Evolutionary conservation across 1,140 invertebrate species (phyloP), one percentile per base, ranked within the genome.

Genomic region (Plectus sambesii): DNA sequence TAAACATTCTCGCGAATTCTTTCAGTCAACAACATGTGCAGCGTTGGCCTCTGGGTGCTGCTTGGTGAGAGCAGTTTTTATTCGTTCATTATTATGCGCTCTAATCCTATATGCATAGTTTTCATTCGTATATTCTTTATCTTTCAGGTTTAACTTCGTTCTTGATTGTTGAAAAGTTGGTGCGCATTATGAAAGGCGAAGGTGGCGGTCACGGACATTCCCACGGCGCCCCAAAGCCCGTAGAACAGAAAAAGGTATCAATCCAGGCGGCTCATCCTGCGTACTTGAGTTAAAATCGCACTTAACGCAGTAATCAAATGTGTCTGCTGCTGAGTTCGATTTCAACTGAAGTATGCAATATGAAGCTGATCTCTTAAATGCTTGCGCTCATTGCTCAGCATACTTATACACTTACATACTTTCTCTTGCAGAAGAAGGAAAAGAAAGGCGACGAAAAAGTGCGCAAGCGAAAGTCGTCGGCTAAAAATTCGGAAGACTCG

Each of bases 121-220:
- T n/a, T n/a, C n/a, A n/a, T n/a, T n/a, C n/a, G n/a, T n/a, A n/a
- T n/a, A n/a, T n/a, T n/a, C n/a, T n/a, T n/a, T n/a, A n/a, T n/a
- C n/a, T 5, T 42, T 20, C 36, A 54, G 89, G 89, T n/a, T 88
- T 96, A 46, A 79, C 90, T 27, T 79, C 80, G 26, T 96, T 96
- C 68, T 73, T 96, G 20, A 77, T 86, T 20, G 82, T 94, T 1
- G 89, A 96, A 70, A 98, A 98, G 72, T 75, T 81, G 60, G 86
- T 98, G 0, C 73, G 89, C 27, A 77, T 89, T 44, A 75, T 93
- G 6, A 90, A 88, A 75, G 84, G 82, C 25, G 80, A 48, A 3
- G 23, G 44, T 8, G 47, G 53, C 8, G 15, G 78, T 30, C 80
- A 84, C 69, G 74, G 75, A n/a, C 79, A 81, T 63, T 72, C 73